Evolutionary conservation across 2,113 vertebrate species (phyloP), one percentile per base, ranked within the genome.

Genomic region (Myxocyprinus asiaticus): DNA sequence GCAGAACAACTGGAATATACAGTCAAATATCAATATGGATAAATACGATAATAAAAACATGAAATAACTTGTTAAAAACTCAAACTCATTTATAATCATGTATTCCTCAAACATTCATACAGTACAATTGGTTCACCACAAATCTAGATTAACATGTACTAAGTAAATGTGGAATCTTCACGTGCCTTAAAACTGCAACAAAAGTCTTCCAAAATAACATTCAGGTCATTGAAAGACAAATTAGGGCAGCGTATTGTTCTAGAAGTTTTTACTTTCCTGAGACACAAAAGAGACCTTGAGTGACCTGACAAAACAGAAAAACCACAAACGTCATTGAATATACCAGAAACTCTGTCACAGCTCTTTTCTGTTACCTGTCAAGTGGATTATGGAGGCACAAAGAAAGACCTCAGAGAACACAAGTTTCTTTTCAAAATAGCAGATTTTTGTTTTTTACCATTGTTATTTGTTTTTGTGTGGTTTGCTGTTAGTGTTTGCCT

Each of bases 261-360:
- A n/a, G n/a, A 84, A 86, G 83, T 79, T 80, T 86, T 89, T 80
- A 83, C 87, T 80, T 92, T 92, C 90, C 89, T 90, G 89, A 91
- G 88, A 90, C 86, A 90, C 86, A 84, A 81, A 86, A 84, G 84
- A 84, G 83, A 88, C 77, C 83, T 86, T 81, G 62, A 62, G 51
- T 58, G 69, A 85, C 77, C 80, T 71, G 42, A 73, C 58, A 22
- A 63, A 63, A 63, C 73, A 59, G 51, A 33, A 73, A 33, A 72
- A 42, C 9, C 45, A 74, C 15, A 65, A 42, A 78, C 9, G 33
- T 67, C 62, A 62, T 33, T n/a, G 62, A 79, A 71, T 67, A 10
- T 44, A 76, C 22, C n/a, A 68, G 70, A 77, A 66, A 69, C 64
- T 72, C 22, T 33, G 22, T 33, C 22, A 33, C 22, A 33, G 22